Conservation (phyloP, 2,113 vertebrate genomes). For the Rhabdomys dilectus region DNA sequence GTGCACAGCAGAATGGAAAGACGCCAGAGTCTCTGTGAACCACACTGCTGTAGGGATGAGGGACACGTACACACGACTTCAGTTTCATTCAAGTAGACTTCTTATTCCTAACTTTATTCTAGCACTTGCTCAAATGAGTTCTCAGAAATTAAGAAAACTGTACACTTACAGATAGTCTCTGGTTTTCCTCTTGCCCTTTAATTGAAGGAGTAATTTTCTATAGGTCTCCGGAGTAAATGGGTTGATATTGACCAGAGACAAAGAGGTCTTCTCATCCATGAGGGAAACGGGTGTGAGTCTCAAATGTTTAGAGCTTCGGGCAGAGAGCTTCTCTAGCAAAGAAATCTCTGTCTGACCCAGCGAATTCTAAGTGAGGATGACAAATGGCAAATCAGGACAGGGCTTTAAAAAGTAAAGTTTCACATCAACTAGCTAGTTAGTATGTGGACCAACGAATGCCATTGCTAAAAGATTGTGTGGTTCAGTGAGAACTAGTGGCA, state of each 20-base stretch:
- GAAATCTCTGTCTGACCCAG: conserved; percentile 87
- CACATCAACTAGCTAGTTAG: neutral
- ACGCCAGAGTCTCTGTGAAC: neutral
- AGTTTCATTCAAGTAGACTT: neutral
- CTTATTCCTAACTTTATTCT: neutral
- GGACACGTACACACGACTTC: neutral
- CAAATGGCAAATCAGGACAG: neutral
- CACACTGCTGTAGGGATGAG: neutral
- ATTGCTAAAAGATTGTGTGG: neutral
- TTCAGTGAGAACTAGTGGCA: neutral
- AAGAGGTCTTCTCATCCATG: conserved; percentile 73
- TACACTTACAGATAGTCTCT: conserved; percentile 86
- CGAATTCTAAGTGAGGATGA: conserved; percentile 87
- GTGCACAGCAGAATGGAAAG: neutral
- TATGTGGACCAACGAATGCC: neutral
- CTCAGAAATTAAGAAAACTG: neutral
- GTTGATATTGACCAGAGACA: conserved; percentile 93
- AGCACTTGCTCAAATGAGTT: neutral
- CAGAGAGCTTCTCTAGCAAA: conserved; percentile 84
- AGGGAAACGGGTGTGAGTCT: conserved; percentile 78
- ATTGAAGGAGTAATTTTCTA: conserved; percentile 82
- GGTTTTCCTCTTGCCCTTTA: conserved; percentile 87
- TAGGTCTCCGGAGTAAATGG: conserved; percentile 95
- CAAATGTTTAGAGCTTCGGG: conserved; percentile 82
- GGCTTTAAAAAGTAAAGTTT: neutral